A percentile compares a stretch with the other conserved stretches of the same genome.
Evolutionary conservation across 2,113 vertebrate species (phyloP).

Genomic region (Osmerus eperlanus): DNA sequence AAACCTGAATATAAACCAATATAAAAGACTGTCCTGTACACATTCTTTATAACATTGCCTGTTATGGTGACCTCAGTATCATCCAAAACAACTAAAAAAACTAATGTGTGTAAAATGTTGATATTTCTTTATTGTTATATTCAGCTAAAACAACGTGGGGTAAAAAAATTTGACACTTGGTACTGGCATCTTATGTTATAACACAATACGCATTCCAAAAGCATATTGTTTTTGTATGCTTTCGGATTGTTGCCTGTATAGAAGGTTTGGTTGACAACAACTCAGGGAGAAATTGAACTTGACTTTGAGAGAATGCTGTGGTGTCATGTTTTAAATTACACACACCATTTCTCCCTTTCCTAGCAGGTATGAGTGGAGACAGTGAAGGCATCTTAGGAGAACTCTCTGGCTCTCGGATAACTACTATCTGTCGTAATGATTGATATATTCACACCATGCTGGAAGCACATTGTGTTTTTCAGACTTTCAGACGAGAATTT

Average conservation of each 20-base stretch:
- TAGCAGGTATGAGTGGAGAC: slow-evolving; percentile 3
- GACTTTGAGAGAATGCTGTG: neutral
- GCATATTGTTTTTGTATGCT: neutral
- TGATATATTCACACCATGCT: neutral
- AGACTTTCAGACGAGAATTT: too few species aligned
- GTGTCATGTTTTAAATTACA: neutral
- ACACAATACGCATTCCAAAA: neutral
- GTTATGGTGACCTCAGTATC: too few species aligned
- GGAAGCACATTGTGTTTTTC: neutral
- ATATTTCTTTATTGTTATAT: too few species aligned
- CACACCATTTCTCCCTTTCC: neutral
- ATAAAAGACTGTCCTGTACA: too few species aligned
- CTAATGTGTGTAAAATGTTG: too few species aligned
- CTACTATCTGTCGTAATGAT: neutral
- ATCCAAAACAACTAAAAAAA: too few species aligned
- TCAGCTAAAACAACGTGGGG: too few species aligned
- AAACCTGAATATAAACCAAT: too few species aligned
- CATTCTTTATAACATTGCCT: too few species aligned
- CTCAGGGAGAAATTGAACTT: neutral
- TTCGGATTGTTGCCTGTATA: neutral
- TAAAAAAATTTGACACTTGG: too few species aligned
- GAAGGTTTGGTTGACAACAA: neutral
- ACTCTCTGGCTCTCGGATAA: neutral
- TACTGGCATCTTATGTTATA: neutral
- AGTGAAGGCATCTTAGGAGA: neutral